Evolutionary conservation across 2,797 vertebrate genomes (phyloP).

Genomic region (Malacoctenus gilli): DNA sequence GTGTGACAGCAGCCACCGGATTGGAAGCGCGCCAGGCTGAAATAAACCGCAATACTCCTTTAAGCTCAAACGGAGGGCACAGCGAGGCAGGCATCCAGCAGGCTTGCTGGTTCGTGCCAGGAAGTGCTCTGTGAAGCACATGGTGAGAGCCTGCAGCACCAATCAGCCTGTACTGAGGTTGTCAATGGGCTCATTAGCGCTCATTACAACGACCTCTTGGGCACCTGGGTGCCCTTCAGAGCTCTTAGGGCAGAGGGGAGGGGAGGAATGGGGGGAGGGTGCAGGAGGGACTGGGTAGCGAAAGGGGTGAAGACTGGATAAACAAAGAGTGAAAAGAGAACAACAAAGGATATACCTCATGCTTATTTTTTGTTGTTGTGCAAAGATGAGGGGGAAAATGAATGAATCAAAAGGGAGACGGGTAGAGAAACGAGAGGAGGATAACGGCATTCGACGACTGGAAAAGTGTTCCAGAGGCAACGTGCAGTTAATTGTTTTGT

Average conservation of each 20-base stretch:
- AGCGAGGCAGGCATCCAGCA: constrained; percentile 67
- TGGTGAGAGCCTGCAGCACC: constrained; percentile 75
- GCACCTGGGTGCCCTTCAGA: constrained; percentile 81
- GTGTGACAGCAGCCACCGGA: too few species aligned
- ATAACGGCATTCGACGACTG: constrained; percentile 49
- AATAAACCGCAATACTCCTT: too few species aligned
- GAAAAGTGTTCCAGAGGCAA: background rate
- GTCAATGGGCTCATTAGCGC: constrained; percentile 79
- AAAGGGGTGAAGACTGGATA: constrained; percentile 47
- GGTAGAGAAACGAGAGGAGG: constrained; percentile 22
- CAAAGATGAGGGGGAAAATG: background rate
- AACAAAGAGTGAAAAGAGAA: constrained; percentile 30
- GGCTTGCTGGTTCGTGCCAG: constrained; percentile 68
- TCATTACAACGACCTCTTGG: constrained; percentile 77
- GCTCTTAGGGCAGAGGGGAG: constrained; percentile 54
- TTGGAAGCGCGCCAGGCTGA: too few species aligned
- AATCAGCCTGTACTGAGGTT: constrained; percentile 74
- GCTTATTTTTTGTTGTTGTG: too few species aligned
- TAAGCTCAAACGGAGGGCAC: constrained; percentile 54
- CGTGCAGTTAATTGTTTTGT: background rate
- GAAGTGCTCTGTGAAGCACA: constrained; percentile 72
- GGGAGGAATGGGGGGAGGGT: constrained; percentile 15
- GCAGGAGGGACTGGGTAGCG: constrained; percentile 27
- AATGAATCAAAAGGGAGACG: background rate
- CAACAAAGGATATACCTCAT: constrained; percentile 37